phyloP scores from a whole-genome alignment of 2,797 vertebrate genomes.

The Lagocephalus sceleratus region DNA sequence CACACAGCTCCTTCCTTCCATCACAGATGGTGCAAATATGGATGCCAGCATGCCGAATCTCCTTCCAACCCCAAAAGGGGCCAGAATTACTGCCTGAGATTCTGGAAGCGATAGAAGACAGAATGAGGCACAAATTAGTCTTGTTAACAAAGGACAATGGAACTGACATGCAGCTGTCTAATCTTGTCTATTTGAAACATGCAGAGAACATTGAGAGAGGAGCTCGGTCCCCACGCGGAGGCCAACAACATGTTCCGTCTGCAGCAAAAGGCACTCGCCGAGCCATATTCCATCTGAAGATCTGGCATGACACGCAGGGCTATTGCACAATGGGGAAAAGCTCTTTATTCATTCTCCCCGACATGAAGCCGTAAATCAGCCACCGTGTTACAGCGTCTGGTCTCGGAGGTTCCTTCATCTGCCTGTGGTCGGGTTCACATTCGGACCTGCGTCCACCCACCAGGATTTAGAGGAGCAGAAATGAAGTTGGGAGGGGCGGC shows the following conservation, averaged over 20 bases:
- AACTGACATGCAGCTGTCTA: conserved; percentile 71
- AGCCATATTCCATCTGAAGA: conserved; percentile 42
- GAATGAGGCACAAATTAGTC: conserved; percentile 73
- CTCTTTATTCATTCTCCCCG: conserved; percentile 33
- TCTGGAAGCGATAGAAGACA: conserved; percentile 67
- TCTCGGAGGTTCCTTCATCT: conserved; percentile 27
- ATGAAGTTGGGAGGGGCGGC: no score
- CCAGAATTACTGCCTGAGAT: conserved; percentile 70
- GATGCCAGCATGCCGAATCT: conserved; percentile 69
- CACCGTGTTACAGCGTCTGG: conserved; percentile 14
- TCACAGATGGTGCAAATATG: conserved; percentile 73
- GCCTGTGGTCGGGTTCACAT: conserved; percentile 15
- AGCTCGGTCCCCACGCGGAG: conserved; percentile 32
- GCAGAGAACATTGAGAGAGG: conserved; percentile 56
- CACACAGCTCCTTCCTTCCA: conserved; percentile 50
- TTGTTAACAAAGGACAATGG: conserved; percentile 75
- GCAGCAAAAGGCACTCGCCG: conserved; percentile 35
- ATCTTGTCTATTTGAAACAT: conserved; percentile 66
- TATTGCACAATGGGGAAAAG: conserved; percentile 43
- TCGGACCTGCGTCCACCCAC: conserved; percentile 14
- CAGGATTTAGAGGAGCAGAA: conserved; percentile 4
- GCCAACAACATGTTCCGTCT: conserved; percentile 52
- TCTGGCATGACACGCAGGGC: conserved; percentile 39
- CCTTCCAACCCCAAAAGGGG: conserved; percentile 62
- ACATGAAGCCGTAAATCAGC: conserved; percentile 27